Evolutionary conservation across 2,797 vertebrate species (phyloP), one percentile per base, ranked within the genome.

Genomic region (Tangara arthus): DNA sequence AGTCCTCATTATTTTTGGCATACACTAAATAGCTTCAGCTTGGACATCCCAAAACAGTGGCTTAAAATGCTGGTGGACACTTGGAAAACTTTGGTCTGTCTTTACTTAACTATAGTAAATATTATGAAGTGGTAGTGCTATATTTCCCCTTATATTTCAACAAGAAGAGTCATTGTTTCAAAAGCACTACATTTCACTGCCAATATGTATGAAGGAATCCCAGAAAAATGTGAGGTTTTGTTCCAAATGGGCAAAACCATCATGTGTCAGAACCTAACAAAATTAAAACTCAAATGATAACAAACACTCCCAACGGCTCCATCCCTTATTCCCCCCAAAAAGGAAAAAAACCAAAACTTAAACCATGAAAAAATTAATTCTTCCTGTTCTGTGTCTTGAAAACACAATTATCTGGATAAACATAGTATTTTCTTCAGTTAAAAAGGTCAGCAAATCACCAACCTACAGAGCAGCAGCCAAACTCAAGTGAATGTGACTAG

Each of bases 91-190:
- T 86, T 64, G 20, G 44, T 83, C 80, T 83, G 44, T 93, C 89
- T 91, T 87, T 92, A 96, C 65, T 91, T 93, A 95, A 77, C 80
- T 87, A 66, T 66, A 80, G 87, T 55, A 91, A 97, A 95, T 81
- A 94, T 87, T 91, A 89, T 78, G 61, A 93, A 91, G 72, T 35
- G 13, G 69, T 82, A 91, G 57, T 49, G 50, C 68, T 87, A 15
- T 91, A 87, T 92, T 94, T 92, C 92, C 42, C 72, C 87, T 82
- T 92, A 78, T 78, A 93, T 76, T 6, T 8, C 82, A 95, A 90
- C 75, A 95, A 92, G 61, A 92, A 86, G 46, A 8, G 2, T 69
- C 42, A 81, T 15, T 97, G 80, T 82, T 93, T 88, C 64, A 70
- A 82, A 85, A 91, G 32, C 49, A 77, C 59, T 76, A 63, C 27